A percentile compares a stretch with the other conserved stretches of the same genome.
Conservation (phyloP, 2,113 vertebrate species). For the Mastomys natalensis region DNA sequence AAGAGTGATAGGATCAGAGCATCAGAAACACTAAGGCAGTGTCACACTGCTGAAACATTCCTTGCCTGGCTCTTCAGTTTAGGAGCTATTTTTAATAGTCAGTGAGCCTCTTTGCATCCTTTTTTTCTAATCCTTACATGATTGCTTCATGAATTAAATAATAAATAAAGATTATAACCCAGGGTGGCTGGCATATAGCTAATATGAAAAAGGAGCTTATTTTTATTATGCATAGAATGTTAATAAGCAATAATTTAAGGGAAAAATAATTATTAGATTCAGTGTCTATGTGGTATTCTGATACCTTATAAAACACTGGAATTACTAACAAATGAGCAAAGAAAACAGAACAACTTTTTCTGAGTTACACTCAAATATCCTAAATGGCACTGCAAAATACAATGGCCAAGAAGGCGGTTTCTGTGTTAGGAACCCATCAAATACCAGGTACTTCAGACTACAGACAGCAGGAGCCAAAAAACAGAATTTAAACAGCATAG, state of each 20-base stretch:
- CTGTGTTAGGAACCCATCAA: conserved; percentile 4
- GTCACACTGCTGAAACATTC: not conserved
- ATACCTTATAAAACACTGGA: not conserved
- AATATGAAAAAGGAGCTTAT: not conserved
- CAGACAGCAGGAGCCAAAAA: not conserved
- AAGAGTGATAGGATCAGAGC: not conserved
- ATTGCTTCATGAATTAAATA: not conserved
- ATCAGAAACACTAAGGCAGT: not conserved
- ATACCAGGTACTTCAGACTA: not conserved
- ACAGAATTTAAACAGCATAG: conserved; percentile 6
- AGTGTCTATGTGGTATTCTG: not conserved
- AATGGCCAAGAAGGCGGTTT: not conserved
- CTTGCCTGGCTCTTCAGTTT: not conserved
- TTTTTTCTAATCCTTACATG: not conserved
- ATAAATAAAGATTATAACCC: conserved; percentile 14
- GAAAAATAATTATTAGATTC: conserved; percentile 34
- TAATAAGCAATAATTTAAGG: not conserved
- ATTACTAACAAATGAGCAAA: conserved; percentile 7
- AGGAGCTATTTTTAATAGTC: not conserved
- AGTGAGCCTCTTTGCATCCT: not conserved
- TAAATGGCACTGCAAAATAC: not conserved
- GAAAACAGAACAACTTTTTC: not conserved
- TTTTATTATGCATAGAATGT: conserved; percentile 28
- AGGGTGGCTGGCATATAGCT: not conserved
- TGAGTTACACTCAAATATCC: conserved; percentile 28